phyloP scores from a whole-genome alignment of 2,797 vertebrate genomes.

The Sorex maritimensis region DNA sequence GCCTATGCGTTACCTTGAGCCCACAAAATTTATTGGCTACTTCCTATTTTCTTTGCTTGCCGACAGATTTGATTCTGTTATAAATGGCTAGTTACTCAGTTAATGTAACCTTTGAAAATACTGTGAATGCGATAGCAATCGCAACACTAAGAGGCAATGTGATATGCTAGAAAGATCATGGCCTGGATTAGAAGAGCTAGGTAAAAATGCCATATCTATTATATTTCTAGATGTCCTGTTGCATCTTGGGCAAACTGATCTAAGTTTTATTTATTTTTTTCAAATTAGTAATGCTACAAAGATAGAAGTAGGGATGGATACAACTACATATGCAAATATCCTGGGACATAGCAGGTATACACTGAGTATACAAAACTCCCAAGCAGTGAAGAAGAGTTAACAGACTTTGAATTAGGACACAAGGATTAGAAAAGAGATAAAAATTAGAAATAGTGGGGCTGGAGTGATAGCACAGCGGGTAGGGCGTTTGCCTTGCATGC shows the following conservation, averaged over 20 bases:
- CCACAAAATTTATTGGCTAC: not conserved
- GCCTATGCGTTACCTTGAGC: no score
- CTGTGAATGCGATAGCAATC: slow-evolving; percentile 53
- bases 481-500: no score
- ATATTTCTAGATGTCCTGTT: slow-evolving; percentile 48
- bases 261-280: slow-evolving; percentile 43
- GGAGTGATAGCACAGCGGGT: no score
- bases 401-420: slow-evolving; percentile 58
- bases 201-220: slow-evolving; percentile 50
- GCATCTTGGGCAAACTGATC: slow-evolving; percentile 45
- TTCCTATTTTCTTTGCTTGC: slow-evolving; percentile 33
- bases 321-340: slow-evolving; percentile 34
- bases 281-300: slow-evolving; percentile 40
- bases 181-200: not conserved
- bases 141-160: slow-evolving; percentile 36
- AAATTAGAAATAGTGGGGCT: slow-evolving; percentile 25
- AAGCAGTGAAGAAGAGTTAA: slow-evolving; percentile 39
- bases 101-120: not conserved
- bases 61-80: slow-evolving; percentile 12
- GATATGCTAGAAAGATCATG: slow-evolving; percentile 45
- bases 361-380: slow-evolving; percentile 5
- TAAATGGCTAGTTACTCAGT: slow-evolving; percentile 19
- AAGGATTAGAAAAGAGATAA: slow-evolving; percentile 16
- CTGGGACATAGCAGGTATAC: not conserved
- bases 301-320: not conserved